These are phyloP conservation scores for Balaenoptera acutorostrata DNA, from an alignment of 2,113 vertebrate genomes.

Conservation along the genomic window DNA sequence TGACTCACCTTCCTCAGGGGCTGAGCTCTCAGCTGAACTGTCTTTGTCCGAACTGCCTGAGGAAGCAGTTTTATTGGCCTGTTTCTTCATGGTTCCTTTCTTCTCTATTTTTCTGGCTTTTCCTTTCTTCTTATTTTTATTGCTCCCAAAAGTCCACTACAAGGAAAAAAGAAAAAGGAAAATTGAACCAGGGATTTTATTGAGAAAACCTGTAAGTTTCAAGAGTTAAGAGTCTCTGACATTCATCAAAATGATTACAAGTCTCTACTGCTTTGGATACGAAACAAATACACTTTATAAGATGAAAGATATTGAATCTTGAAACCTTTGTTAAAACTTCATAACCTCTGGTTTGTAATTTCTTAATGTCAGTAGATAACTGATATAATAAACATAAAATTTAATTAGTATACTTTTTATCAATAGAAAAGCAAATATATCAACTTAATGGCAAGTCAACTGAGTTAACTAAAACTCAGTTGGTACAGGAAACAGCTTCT, in stretches of 20 bases:
- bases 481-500: background rate
- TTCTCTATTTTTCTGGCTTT: conserved; percentile 94
- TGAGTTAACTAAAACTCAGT: background rate
- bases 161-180: conserved; percentile 58
- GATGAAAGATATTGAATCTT: background rate
- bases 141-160: conserved; percentile 97
- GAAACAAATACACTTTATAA: background rate
- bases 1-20: conserved; percentile 94
- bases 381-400: background rate
- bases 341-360: background rate
- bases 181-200: conserved; percentile 42
- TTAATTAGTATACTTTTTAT: background rate
- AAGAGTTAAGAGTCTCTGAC: background rate
- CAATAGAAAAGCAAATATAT: background rate
- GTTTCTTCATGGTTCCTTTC: conserved; percentile 92
- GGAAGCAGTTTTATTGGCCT: conserved; percentile 91
- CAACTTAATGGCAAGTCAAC: background rate
- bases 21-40: conserved; percentile 96
- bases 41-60: conserved; percentile 97
- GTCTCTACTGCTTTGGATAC: background rate
- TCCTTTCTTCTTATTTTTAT: conserved; percentile 97
- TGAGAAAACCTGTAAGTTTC: background rate
- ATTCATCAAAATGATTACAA: background rate
- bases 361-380: background rate
- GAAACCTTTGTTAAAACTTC: background rate